These are phyloP conservation scores for Meiosimyza platycephala DNA, from an alignment of 2,888 invertebrate genomes.

Conservation along the genomic window DNA sequence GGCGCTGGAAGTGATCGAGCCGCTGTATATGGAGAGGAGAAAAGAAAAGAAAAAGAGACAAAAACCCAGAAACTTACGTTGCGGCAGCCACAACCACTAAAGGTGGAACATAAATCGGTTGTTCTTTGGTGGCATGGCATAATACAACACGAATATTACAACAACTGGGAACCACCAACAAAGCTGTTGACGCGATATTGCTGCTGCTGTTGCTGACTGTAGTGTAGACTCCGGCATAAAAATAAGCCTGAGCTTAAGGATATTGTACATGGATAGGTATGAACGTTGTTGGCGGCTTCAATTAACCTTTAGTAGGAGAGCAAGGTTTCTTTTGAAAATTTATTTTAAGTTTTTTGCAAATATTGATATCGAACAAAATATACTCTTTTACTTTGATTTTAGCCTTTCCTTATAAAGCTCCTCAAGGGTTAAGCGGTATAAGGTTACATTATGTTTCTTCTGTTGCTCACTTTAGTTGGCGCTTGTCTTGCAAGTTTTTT, in stretches of 20 bases:
- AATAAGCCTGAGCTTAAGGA: slow-evolving; percentile 33
- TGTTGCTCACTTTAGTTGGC: slow-evolving; percentile 20
- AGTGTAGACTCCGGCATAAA: slow-evolving; percentile 31
- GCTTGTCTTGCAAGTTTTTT: slow-evolving; percentile 16
- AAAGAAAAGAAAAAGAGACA: background rate
- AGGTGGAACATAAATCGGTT: background rate
- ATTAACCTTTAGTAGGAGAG: too few species aligned
- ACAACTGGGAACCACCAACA: slow-evolving; percentile 44
- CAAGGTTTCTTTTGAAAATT: too few species aligned
- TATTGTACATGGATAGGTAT: background rate
- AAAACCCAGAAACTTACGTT: too few species aligned
- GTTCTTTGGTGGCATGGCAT: slow-evolving; percentile 45
- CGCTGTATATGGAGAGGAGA: slow-evolving; percentile 14
- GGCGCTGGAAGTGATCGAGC: slow-evolving; percentile 33
- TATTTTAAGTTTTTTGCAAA: too few species aligned
- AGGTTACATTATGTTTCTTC: too few species aligned
- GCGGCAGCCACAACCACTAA: background rate
- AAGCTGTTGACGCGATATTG: slow-evolving; percentile 29
- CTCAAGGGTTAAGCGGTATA: too few species aligned
- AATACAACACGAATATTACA: slow-evolving; percentile 40
- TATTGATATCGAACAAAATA: too few species aligned
- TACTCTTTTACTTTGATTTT: too few species aligned
- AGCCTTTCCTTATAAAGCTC: too few species aligned
- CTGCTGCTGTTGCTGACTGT: slow-evolving; percentile 28
- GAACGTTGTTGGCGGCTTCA: too few species aligned